A percentile compares a stretch with the other conserved stretches of the same genome.
These are phyloP conservation scores for Eristalis tenax DNA, from an alignment of 2,888 invertebrate genomes.

Conservation along the genomic window DNA sequence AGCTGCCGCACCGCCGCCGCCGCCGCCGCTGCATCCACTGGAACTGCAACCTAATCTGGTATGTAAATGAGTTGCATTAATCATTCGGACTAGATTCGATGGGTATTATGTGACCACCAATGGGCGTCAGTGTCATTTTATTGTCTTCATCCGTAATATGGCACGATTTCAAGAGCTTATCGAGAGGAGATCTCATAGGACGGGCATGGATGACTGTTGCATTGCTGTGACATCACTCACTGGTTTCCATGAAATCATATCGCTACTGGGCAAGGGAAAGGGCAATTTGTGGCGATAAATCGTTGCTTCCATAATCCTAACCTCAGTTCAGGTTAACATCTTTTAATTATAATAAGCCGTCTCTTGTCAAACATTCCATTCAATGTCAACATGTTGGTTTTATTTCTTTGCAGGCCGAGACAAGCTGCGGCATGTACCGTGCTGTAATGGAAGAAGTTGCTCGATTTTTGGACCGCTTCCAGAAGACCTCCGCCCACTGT, in stretches of 20 bases:
- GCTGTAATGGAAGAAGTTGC: slow-evolving; percentile 87
- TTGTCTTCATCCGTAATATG: slow-evolving; percentile 27
- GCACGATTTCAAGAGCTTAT: background rate
- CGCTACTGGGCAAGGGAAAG: slow-evolving; percentile 6
- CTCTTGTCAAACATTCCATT: background rate
- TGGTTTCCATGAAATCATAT: slow-evolving; percentile 24
- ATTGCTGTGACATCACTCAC: slow-evolving; percentile 44
- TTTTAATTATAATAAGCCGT: background rate
- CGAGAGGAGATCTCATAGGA: background rate
- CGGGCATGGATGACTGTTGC: slow-evolving; percentile 12
- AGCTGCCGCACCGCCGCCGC: background rate
- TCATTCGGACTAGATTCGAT: slow-evolving; percentile 25
- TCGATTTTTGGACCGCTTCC: slow-evolving; percentile 84
- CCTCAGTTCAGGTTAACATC: background rate
- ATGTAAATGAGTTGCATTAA: slow-evolving; percentile 47
- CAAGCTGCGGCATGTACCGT: slow-evolving; percentile 86
- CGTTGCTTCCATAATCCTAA: background rate
- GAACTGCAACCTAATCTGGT: slow-evolving; percentile 42
- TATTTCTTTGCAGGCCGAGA: slow-evolving; percentile 83
- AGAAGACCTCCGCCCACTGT: slow-evolving; percentile 72
- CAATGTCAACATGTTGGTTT: background rate
- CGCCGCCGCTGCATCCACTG: slow-evolving; percentile 1
- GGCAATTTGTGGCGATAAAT: slow-evolving; percentile 23
- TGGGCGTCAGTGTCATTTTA: slow-evolving; percentile 24
- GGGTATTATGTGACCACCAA: slow-evolving; percentile 8